Base-by-base conservation (phyloP, 2,113 vertebrate genomes). In the Podarcis cretensis region DNA sequence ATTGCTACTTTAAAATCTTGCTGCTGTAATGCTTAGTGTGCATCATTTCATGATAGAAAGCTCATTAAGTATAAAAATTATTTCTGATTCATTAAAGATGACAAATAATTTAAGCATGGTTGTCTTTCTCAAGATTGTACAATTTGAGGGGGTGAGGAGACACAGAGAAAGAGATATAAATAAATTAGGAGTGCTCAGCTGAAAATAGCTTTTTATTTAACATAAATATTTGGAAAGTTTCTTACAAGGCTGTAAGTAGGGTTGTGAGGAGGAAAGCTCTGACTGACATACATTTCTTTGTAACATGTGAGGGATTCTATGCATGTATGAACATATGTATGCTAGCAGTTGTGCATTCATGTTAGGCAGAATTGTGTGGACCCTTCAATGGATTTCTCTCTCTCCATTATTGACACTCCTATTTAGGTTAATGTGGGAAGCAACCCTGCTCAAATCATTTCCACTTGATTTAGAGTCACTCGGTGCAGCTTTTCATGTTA, bases 41-140 rank as follows among this genome's bases (percentile, higher is more conserved):
- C 73, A 73, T 14, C 79, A 66, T 5, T 68, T 91, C 65, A 77
- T 83, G 79, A 74, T 79, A 74, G 71, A 76, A 66, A 66, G 74
- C 30, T 81, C 37, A 91, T 87, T 91, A 75, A 30, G 80, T 40
- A 25, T 90, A 86, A 68, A 23, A 84, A 82, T 63, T 30, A 84
- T 81, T 87, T 87, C n/a, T 2, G 86, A 76, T 90, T 89, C 75
- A 76, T 87, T 90, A 90, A 92, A 73, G 35, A 90, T 78, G 27
- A 91, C 54, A 83, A 63, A 71, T 82, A 35, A 87, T 40, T 84
- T 32, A 30, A 81, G 69, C 87, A 78, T 89, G 0, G 0, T 48
- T 89, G 91, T 84, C 79, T 48, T 83, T 59, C 71, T 37, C 66
- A 91, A 40, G 48, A 30, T n/a, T 57, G 10, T 69, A 35, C 9